phyloP scores from a whole-genome alignment of 2,888 invertebrate species.

The Caenorhabditis plicata region DNA sequence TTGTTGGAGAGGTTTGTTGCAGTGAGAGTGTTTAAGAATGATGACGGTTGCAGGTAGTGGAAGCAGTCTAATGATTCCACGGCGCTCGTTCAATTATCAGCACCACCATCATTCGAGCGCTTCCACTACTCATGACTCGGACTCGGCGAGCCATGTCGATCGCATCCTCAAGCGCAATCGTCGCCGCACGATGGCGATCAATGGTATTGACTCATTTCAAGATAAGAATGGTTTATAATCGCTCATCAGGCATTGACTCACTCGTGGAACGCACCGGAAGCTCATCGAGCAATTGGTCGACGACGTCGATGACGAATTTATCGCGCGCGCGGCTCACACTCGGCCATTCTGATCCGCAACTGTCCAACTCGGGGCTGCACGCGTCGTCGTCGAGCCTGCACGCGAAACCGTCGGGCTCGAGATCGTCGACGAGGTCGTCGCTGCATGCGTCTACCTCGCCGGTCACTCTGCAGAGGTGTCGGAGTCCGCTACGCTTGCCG shows the following conservation, averaged over 20 bases:
- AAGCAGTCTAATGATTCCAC: slow-evolving; percentile 21
- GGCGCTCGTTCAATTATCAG: slow-evolving; percentile 19
- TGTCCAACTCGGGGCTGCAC: slow-evolving; percentile 32
- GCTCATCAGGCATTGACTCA: too few species aligned
- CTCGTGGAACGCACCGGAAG: too few species aligned
- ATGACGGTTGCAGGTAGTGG: too few species aligned
- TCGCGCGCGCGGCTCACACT: slow-evolving; percentile 50
- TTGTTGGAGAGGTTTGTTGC: slow-evolving; percentile 2
- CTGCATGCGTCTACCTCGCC: slow-evolving; percentile 51
- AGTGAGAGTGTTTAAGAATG: slow-evolving; percentile 1
- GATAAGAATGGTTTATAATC: background rate
- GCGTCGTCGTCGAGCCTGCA: slow-evolving; percentile 19
- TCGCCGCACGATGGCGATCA: slow-evolving; percentile 38
- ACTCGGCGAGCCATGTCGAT: slow-evolving; percentile 18
- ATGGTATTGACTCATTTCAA: slow-evolving; percentile 20
- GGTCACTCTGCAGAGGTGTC: slow-evolving; percentile 43
- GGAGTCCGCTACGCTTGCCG: slow-evolving; percentile 34
- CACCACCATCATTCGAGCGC: background rate
- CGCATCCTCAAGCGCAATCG: slow-evolving; percentile 32
- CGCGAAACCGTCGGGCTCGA: slow-evolving; percentile 8
- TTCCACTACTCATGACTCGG: slow-evolving; percentile 2
- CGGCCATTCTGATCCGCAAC: slow-evolving; percentile 64
- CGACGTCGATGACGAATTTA: slow-evolving; percentile 45
- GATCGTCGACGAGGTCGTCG: slow-evolving; percentile 33
- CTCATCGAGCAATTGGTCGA: slow-evolving; percentile 31